Percentiles rank a stretch among this genome's conserved stretches.
Evolutionary conservation across 2,888 invertebrate species (phyloP).

Genomic region (Dorcus hopei): DNA sequence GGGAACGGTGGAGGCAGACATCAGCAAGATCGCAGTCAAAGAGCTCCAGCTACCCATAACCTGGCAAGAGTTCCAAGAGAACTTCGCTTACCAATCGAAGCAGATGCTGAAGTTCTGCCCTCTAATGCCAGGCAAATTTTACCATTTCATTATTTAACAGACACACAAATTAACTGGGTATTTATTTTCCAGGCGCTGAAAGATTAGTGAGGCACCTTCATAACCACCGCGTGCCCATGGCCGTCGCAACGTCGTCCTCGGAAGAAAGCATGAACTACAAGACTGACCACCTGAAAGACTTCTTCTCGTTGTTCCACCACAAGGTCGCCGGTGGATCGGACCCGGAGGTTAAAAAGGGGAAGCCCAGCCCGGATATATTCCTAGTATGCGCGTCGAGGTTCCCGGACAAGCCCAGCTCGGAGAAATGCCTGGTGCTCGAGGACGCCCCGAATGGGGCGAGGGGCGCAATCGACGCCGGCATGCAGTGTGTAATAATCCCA

Average conservation of each 20-base stretch:
- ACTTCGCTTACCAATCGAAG: constrained; percentile 58
- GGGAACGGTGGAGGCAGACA: constrained; percentile 69
- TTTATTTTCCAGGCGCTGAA: constrained; percentile 51
- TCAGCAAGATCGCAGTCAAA: constrained; percentile 65
- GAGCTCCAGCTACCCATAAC: constrained; percentile 67
- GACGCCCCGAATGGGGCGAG: constrained; percentile 65
- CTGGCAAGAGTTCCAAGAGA: constrained; percentile 62
- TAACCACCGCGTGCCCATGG: constrained; percentile 61
- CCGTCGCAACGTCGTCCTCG: constrained; percentile 67
- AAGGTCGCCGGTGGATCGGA: constrained; percentile 60
- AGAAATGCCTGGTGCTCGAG: constrained; percentile 61
- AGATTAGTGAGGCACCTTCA: constrained; percentile 60
- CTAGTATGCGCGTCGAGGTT: constrained; percentile 61
- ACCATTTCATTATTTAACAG: not conserved
- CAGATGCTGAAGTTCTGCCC: constrained; percentile 23
- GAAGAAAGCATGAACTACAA: constrained; percentile 56
- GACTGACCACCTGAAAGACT: constrained; percentile 50
- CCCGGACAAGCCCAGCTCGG: constrained; percentile 51
- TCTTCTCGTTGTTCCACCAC: constrained; percentile 56
- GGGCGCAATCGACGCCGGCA: constrained; percentile 58
- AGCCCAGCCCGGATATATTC: constrained; percentile 71
- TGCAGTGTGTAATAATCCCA: constrained; percentile 61
- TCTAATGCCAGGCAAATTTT: constrained; percentile 27
- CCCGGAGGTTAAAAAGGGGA: constrained; percentile 65
- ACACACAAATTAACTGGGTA: not conserved